Conservation (phyloP, 2,888 invertebrate genomes). For the Cryptocephalus primarius region DNA sequence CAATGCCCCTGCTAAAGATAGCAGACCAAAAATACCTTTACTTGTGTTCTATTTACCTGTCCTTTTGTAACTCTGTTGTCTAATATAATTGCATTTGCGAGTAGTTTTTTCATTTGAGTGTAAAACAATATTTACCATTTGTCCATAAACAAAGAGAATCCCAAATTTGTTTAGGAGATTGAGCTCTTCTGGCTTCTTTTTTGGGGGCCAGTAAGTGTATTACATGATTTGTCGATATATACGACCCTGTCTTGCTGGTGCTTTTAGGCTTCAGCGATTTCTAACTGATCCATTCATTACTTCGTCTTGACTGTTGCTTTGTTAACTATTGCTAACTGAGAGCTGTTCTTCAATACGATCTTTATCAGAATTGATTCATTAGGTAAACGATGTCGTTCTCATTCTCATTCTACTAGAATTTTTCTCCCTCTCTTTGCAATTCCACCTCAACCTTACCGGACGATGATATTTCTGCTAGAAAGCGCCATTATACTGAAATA, state of each 20-base stretch:
- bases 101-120: slow-evolving; percentile 5
- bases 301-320: background rate
- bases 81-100: background rate
- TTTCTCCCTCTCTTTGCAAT: background rate
- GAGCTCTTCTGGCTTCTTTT: background rate
- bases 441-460: background rate
- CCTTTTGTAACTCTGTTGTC: background rate
- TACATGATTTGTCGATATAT: background rate
- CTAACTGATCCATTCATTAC: background rate
- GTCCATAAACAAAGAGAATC: background rate
- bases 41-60: background rate
- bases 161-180: background rate
- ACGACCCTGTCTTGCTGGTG: too few relatives aligned
- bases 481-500: background rate
- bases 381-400: background rate
- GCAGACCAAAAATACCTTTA: background rate
- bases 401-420: background rate
- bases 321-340: background rate
- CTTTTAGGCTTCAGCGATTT: background rate
- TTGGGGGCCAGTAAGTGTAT: background rate
- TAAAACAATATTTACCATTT: slow-evolving; percentile 3
- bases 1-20: background rate
- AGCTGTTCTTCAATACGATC: background rate
- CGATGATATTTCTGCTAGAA: background rate
- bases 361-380: background rate